Evolutionary conservation across 1,140 invertebrate genomes (phyloP).

Genomic region (Ceratina japonica): DNA sequence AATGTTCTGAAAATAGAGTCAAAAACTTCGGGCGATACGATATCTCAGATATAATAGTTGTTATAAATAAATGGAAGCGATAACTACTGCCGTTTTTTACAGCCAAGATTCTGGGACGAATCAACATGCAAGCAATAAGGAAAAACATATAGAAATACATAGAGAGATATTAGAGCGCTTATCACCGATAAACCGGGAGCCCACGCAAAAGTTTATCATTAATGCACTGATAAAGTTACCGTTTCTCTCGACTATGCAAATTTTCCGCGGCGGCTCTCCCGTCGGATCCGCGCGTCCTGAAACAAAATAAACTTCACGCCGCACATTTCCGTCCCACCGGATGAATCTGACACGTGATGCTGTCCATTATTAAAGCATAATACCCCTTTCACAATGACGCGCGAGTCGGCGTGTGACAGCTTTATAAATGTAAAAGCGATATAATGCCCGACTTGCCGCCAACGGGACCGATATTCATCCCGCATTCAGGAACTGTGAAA

Average conservation of each 20-base stretch:
- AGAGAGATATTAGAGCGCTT: background rate
- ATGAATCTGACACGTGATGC: slow-evolving; percentile 61
- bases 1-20: too few relatives aligned
- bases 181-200: background rate
- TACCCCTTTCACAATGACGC: slow-evolving; percentile 65
- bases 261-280: background rate
- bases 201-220: background rate
- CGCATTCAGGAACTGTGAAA: slow-evolving; percentile 61
- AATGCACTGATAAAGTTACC: background rate
- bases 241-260: slow-evolving; percentile 6
- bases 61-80: too few relatives aligned
- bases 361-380: slow-evolving; percentile 68
- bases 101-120: too few relatives aligned
- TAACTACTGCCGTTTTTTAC: too few relatives aligned
- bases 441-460: slow-evolving; percentile 54
- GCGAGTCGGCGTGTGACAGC: slow-evolving; percentile 57
- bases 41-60: too few relatives aligned
- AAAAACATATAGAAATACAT: background rate
- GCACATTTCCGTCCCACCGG: slow-evolving; percentile 53
- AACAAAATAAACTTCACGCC: slow-evolving; percentile 60
- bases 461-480: slow-evolving; percentile 64
- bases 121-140: too few relatives aligned
- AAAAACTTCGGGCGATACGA: too few relatives aligned
- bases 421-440: slow-evolving; percentile 68
- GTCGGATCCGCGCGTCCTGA: slow-evolving; percentile 36